Conservation (phyloP, 1,140 invertebrate genomes). For the Rhyzopertha dominica region DNA sequence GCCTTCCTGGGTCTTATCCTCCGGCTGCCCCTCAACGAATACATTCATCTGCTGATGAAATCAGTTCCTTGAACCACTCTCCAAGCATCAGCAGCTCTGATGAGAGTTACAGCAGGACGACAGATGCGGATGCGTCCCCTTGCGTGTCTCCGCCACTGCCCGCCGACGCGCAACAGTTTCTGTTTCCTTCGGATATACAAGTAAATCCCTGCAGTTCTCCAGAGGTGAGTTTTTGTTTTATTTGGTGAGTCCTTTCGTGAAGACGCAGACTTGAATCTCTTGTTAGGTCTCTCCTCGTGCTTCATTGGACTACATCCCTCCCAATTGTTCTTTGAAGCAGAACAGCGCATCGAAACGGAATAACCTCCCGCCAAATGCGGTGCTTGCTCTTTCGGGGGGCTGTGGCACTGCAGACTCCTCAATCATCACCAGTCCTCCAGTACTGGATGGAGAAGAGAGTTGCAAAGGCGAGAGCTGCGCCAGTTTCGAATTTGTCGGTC, state of each 20-base stretch:
- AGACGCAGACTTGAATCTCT: too few species aligned
- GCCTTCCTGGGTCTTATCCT: constrained; percentile 48
- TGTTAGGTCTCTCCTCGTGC: constrained; percentile 48
- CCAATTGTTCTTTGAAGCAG: constrained; percentile 43
- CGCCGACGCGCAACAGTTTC: constrained; percentile 52
- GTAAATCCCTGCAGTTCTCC: constrained; percentile 49
- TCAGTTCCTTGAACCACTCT: constrained; percentile 71
- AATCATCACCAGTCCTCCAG: constrained; percentile 43
- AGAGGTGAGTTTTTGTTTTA: too few species aligned
- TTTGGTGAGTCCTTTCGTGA: too few species aligned
- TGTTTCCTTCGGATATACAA: constrained; percentile 59
- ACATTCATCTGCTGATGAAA: constrained; percentile 75
- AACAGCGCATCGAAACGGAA: constrained; percentile 35
- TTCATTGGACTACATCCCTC: constrained; percentile 48
- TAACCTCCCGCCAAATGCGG: constrained; percentile 47
- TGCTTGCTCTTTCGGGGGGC: constrained; percentile 42
- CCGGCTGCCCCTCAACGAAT: constrained; percentile 46
- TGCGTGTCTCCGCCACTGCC: constrained; percentile 54
- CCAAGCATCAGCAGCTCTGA: constrained; percentile 75
- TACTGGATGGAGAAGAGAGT: constrained; percentile 40
- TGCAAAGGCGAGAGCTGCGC: constrained; percentile 57
- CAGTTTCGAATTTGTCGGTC: constrained; percentile 57
- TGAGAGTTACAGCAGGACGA: constrained; percentile 72
- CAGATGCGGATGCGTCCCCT: constrained; percentile 59
- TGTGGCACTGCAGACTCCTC: constrained; percentile 44